Base-by-base conservation (phyloP, 2,888 invertebrate species). In the Teinopalpus imperialis region DNA sequence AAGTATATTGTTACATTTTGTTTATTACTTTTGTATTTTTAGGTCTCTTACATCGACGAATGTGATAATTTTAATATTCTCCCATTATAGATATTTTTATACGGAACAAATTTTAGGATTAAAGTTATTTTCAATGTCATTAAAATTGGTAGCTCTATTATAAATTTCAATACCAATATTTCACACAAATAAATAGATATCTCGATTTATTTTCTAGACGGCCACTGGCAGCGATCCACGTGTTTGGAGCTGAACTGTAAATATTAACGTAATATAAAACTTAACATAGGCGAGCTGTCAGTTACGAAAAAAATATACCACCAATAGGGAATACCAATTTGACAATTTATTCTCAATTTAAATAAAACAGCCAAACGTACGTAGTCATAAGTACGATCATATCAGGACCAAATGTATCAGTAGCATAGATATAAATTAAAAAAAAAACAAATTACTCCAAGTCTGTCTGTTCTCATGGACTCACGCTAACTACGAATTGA, bases 211-310 rank as follows among this genome's bases (percentile, higher is more conserved):
- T n/a, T n/a, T n/a, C n/a, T n/a, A n/a, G n/a, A n/a, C n/a, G n/a
- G n/a, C n/a, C n/a, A n/a, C n/a, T n/a, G 24, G 45, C 45, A 44
- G 35, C 44, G 26, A 32, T 36, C 41, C 27, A 32, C 45, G 43
- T 50, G 43, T 62, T 56, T 61, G 56, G 52, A 61, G n/a, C 26
- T 61, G 58, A 56, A 54, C 54, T 65, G 56, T 61, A 56, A 56
- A 55, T 60, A 54, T 54, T 72, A 76, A 74, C 72, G 70, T 74
- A 53, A 47, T 39, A 45, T 39, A 51, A 51, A 47, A 48, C 8
- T n/a, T 29, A 29, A 29, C 3, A 8, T 20, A 35, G 13, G 20
- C 3, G 14, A 26, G 27, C 10, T 43, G 27, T 20, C 12, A 18
- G 14, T 26, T n/a, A n/a, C n/a, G n/a, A 20, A 20, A 1, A 20